phyloP scores from a whole-genome alignment of 2,888 invertebrate species.

The Coleophora flavipennella region DNA sequence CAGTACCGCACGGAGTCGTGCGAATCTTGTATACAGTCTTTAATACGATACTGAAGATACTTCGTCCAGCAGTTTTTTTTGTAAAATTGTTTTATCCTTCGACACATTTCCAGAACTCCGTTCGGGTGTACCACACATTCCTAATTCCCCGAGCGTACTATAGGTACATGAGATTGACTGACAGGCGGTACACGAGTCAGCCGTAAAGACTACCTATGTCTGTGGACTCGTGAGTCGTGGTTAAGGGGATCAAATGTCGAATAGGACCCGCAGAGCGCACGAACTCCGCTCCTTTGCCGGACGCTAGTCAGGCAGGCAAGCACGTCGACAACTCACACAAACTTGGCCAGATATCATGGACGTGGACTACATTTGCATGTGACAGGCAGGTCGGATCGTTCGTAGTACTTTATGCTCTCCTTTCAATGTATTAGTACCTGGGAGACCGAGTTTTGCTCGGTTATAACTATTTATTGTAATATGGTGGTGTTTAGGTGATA shows the following conservation, averaged over 20 bases:
- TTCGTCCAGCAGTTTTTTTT: too few species aligned
- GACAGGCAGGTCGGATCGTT: constrained; percentile 18
- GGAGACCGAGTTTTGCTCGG: too few species aligned
- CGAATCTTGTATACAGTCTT: too few species aligned
- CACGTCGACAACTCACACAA: constrained; percentile 6
- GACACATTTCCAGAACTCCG: too few species aligned
- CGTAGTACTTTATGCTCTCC: constrained; percentile 31
- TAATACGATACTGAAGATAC: too few species aligned
- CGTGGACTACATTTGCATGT: constrained; percentile 29
- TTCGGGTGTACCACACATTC: too few species aligned
- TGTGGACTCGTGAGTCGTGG: constrained; percentile 31
- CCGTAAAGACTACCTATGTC: constrained; percentile 34
- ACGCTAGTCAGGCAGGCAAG: constrained; percentile 17
- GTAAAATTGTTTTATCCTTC: too few species aligned
- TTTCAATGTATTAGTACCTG: constrained; percentile 30
- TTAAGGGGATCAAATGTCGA: constrained; percentile 52
- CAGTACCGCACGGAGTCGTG: too few species aligned
- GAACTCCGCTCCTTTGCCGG: constrained; percentile 40
- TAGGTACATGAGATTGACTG: constrained; percentile 24
- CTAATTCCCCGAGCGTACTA: too few species aligned
- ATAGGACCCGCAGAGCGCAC: constrained; percentile 38
- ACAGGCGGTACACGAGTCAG: constrained; percentile 37
- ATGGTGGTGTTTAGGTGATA: too few species aligned
- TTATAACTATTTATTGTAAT: too few species aligned
- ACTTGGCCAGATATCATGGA: constrained; percentile 10